A percentile compares a stretch with the other conserved stretches of the same genome.
Conservation (phyloP, 1,140 invertebrate species). For the Drosophila pseudoananassae region DNA sequence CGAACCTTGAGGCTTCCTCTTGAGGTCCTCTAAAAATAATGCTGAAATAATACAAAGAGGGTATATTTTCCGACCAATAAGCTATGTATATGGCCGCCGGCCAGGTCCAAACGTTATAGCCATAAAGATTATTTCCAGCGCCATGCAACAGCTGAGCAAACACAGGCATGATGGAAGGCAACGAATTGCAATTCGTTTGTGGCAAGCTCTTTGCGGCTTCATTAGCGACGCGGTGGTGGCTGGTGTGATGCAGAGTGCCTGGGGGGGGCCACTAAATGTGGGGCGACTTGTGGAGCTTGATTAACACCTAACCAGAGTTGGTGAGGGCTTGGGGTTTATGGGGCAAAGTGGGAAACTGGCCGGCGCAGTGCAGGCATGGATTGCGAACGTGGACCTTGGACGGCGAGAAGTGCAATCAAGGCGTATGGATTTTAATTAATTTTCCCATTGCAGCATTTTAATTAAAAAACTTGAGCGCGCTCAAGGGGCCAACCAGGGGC, state of each 20-base stretch:
- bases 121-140: conserved; percentile 6
- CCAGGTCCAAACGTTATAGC: background rate
- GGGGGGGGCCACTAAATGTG: background rate
- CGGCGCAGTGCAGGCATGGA: too few species aligned
- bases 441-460: conserved; percentile 67
- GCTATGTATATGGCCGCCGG: background rate
- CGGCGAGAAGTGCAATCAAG: conserved; percentile 55
- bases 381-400: conserved; percentile 3
- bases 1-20: too few species aligned
- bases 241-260: background rate
- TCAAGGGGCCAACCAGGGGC: background rate
- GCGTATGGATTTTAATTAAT: conserved; percentile 79
- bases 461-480: conserved; percentile 65
- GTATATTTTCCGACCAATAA: conserved; percentile 1
- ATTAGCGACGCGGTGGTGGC: too few species aligned
- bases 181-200: conserved; percentile 53
- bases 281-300: conserved; percentile 30
- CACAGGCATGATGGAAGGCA: background rate
- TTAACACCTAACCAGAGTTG: conserved; percentile 45
- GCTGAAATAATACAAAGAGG: background rate
- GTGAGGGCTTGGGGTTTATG: too few species aligned
- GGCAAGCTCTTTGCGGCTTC: conserved; percentile 64
- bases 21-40: too few species aligned
- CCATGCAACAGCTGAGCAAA: conserved; percentile 20
- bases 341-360: too few species aligned